Conservation (phyloP, 2,797 vertebrate genomes). For the Esox masquinongy region DNA sequence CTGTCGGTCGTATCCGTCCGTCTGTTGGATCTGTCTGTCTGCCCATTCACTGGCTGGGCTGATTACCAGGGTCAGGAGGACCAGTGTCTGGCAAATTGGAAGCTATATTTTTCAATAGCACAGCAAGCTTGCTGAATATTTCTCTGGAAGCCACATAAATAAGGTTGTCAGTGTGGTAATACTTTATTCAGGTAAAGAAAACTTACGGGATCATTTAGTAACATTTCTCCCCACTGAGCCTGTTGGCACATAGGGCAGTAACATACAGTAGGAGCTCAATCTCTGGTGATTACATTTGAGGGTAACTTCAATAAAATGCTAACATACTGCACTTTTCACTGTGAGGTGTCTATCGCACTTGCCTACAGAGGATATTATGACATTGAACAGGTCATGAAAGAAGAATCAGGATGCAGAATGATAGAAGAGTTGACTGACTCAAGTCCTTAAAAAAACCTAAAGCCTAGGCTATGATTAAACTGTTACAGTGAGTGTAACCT, state of each 20-base stretch:
- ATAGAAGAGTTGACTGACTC: slow-evolving; percentile 29
- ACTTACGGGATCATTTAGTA: background rate
- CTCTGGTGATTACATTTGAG: background rate
- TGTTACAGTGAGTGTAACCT: slow-evolving; percentile 15
- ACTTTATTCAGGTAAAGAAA: background rate
- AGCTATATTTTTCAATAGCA: background rate
- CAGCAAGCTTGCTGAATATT: background rate
- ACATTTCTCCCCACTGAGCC: background rate
- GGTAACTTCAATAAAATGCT: too few species aligned
- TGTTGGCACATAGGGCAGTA: background rate
- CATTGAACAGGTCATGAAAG: slow-evolving; percentile 12
- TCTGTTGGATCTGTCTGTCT: background rate
- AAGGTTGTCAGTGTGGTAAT: too few species aligned
- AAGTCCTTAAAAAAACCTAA: slow-evolving; percentile 22
- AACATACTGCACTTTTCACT: background rate
- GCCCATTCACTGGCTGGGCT: background rate
- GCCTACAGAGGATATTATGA: slow-evolving; percentile 26
- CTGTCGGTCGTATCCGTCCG: background rate
- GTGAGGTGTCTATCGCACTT: background rate
- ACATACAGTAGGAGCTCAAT: background rate
- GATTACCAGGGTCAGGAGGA: background rate
- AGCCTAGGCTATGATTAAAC: slow-evolving; percentile 15
- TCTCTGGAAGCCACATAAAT: too few species aligned
- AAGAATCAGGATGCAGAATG: slow-evolving; percentile 3
- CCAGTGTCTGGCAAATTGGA: background rate